These are phyloP conservation scores for Drosophila pseudoobscura DNA, from an alignment of 1,140 invertebrate genomes.

Conservation along the genomic window DNA sequence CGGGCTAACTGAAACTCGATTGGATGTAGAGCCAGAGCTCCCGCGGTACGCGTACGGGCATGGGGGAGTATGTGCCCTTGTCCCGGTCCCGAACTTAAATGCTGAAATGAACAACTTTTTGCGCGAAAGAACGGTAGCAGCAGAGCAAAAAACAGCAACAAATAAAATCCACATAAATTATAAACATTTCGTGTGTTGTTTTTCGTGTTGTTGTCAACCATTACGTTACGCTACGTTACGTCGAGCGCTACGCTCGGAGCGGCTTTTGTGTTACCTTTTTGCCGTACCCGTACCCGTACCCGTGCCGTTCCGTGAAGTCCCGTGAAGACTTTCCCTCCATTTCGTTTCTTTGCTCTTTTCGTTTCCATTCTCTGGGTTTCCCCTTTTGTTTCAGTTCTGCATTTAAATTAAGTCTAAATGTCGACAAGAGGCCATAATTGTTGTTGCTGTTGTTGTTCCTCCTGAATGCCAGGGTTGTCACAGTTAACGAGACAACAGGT, in stretches of 20 bases:
- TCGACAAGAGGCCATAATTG: slow-evolving; percentile 68
- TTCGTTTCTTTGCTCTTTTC: neutral
- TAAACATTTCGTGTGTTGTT: slow-evolving; percentile 50
- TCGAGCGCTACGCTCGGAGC: slow-evolving; percentile 39
- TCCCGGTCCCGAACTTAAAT: slow-evolving; percentile 69
- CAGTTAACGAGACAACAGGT: slow-evolving; percentile 47
- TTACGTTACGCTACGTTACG: slow-evolving; percentile 79
- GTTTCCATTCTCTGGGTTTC: neutral
- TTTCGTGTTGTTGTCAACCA: slow-evolving; percentile 53
- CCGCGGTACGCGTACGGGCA: slow-evolving; percentile 1
- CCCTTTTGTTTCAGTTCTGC: slow-evolving; percentile 50
- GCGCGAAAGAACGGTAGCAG: slow-evolving; percentile 40
- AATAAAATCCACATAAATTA: slow-evolving; percentile 78
- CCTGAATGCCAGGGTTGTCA: slow-evolving; percentile 48
- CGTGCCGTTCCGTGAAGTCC: neutral
- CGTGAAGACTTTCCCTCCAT: slow-evolving; percentile 19
- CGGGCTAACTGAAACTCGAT: slow-evolving; percentile 74
- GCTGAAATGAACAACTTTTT: slow-evolving; percentile 73
- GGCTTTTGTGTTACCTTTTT: slow-evolving; percentile 65
- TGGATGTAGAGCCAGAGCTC: slow-evolving; percentile 47
- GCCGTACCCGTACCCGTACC: neutral
- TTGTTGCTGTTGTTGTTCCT: slow-evolving; percentile 46
- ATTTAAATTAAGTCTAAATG: slow-evolving; percentile 82
- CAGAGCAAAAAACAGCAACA: slow-evolving; percentile 29
- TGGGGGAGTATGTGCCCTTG: slow-evolving; percentile 58